phyloP scores from a whole-genome alignment of 2,113 vertebrate species.

The Sterrhoptilus dennistouni region DNA sequence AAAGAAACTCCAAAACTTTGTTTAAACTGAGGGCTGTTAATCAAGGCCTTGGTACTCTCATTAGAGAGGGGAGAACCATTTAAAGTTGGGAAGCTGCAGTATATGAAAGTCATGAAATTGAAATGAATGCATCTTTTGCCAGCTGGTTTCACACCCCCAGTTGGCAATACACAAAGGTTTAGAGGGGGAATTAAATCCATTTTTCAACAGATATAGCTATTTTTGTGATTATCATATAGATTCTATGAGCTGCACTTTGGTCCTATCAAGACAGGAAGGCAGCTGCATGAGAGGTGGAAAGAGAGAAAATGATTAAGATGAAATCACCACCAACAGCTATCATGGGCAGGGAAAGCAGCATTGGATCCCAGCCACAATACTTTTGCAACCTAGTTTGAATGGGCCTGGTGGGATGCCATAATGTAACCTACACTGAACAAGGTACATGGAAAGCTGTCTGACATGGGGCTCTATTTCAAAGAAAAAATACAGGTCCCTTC shows the following conservation, averaged over 20 bases:
- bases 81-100: slow-evolving; percentile 17
- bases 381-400: slow-evolving; percentile 41
- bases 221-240: slow-evolving; percentile 66
- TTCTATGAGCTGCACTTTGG: slow-evolving; percentile 58
- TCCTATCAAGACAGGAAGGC: slow-evolving; percentile 54
- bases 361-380: slow-evolving; percentile 39
- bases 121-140: slow-evolving; percentile 53
- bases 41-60: slow-evolving; percentile 33
- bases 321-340: slow-evolving; percentile 43
- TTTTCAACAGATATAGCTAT: slow-evolving; percentile 65
- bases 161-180: slow-evolving; percentile 66
- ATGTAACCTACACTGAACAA: background rate
- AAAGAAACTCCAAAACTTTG: slow-evolving; percentile 34
- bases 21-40: slow-evolving; percentile 29
- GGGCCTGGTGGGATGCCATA: slow-evolving; percentile 34
- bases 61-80: slow-evolving; percentile 28
- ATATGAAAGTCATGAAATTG: slow-evolving; percentile 49
- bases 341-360: background rate
- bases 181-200: slow-evolving; percentile 61
- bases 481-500: slow-evolving; percentile 3
- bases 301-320: slow-evolving; percentile 41
- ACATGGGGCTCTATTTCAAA: background rate
- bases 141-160: slow-evolving; percentile 71
- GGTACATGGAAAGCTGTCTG: background rate
- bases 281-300: slow-evolving; percentile 63